Conservation (phyloP, 2,888 invertebrate genomes). For the Cotesia congregata region DNA sequence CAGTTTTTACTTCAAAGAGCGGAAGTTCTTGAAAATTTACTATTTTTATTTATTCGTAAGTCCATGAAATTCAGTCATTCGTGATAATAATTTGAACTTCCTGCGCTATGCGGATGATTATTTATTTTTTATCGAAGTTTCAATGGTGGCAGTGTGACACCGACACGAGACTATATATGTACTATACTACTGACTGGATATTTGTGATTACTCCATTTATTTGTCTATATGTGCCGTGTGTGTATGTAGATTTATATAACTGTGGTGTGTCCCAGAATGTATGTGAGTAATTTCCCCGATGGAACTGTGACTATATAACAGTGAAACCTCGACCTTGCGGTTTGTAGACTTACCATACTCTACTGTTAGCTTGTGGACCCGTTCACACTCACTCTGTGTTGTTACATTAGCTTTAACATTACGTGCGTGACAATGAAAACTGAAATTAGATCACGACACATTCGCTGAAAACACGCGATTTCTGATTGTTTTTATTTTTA, state of each 20-base stretch:
- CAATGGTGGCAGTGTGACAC: not conserved
- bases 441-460: slow-evolving; percentile 10
- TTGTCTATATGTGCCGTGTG: not conserved
- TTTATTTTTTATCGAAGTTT: slow-evolving; percentile 18
- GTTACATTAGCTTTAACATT: slow-evolving; percentile 9
- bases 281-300: not conserved
- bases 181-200: slow-evolving; percentile 3
- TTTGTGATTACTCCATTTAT: slow-evolving; percentile 12
- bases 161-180: not conserved
- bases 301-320: not conserved
- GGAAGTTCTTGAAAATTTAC: not conserved
- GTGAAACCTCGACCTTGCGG: slow-evolving; percentile 13
- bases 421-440: slow-evolving; percentile 24
- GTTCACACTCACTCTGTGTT: not conserved
- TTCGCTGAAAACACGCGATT: not conserved
- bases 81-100: slow-evolving; percentile 23
- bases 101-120: not conserved
- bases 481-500: not conserved
- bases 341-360: slow-evolving; percentile 1
- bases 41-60: not conserved
- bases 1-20: not conserved
- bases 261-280: not conserved
- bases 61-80: not conserved
- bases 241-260: not conserved
- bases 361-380: slow-evolving; percentile 1